phyloP scores from a whole-genome alignment of 2,888 invertebrate genomes.

The Oeneis ivallda region DNA sequence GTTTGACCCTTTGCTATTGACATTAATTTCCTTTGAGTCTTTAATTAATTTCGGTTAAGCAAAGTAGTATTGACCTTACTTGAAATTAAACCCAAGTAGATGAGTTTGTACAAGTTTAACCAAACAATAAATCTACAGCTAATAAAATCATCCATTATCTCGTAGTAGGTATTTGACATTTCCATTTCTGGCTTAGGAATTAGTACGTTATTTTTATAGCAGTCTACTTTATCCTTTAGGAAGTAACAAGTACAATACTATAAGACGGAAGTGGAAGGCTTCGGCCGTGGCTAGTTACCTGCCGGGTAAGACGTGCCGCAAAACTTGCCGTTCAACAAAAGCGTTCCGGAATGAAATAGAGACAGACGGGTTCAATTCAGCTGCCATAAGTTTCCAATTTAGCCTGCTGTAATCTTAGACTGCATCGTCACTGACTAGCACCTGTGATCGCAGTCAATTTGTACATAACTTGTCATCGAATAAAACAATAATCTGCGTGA shows the following conservation, averaged over 20 bases:
- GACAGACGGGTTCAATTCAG: too few species aligned
- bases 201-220: background rate
- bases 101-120: conserved; percentile 5
- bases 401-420: too few species aligned
- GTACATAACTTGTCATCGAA: too few species aligned
- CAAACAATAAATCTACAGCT: conserved; percentile 5
- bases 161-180: background rate
- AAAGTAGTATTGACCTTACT: conserved; percentile 11
- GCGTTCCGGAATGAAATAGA: too few species aligned
- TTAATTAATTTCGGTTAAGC: background rate
- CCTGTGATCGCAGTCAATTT: too few species aligned
- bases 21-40: background rate
- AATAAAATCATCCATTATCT: background rate
- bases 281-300: too few species aligned
- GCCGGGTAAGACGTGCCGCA: too few species aligned
- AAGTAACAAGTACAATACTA: background rate
- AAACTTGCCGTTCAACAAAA: too few species aligned
- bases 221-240: background rate
- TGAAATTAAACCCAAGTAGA: conserved; percentile 1
- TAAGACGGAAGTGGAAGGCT: too few species aligned
- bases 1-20: conserved; percentile 3
- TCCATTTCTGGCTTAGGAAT: background rate
- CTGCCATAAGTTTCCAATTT: too few species aligned
- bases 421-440: too few species aligned
- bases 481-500: too few species aligned